These are phyloP conservation scores for Peromyscus attwateri DNA, from an alignment of 2,797 vertebrate species.

Conservation along the genomic window DNA sequence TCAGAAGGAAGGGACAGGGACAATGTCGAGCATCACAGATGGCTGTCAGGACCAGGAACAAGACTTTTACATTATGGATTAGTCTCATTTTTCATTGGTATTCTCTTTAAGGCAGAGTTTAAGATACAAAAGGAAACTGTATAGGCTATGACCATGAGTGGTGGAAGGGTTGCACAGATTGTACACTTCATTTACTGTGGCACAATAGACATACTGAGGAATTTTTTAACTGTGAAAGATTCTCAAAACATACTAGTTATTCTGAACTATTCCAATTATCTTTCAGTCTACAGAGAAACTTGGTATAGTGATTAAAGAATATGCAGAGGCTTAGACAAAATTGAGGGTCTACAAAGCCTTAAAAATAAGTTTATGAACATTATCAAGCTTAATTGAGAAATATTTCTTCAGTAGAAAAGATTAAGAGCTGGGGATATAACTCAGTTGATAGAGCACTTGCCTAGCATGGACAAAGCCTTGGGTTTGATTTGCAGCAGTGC, in stretches of 20 bases:
- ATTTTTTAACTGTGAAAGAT: not conserved
- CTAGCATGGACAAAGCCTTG: not conserved
- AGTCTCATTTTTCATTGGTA: not conserved
- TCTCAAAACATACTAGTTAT: not conserved
- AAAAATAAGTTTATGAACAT: not conserved
- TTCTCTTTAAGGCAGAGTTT: not conserved
- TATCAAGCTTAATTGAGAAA: not conserved
- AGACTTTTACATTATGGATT: not conserved
- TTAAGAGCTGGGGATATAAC: not conserved
- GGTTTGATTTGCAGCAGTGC: not conserved
- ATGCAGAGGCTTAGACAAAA: not conserved
- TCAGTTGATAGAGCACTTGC: not conserved
- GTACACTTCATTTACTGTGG: not conserved
- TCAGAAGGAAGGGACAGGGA: constrained; percentile 96
- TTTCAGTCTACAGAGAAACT: not conserved
- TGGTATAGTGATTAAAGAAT: not conserved
- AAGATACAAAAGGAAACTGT: not conserved
- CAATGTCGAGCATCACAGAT: constrained; percentile 95
- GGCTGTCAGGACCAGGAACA: constrained; percentile 90
- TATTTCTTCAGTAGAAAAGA: not conserved
- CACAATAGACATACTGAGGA: not conserved
- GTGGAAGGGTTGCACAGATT: not conserved
- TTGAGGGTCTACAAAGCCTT: not conserved
- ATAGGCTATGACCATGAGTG: not conserved
- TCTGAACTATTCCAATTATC: not conserved